A percentile compares a stretch with the other conserved stretches of the same genome.
These are phyloP conservation scores for Macaca nemestrina DNA, from an alignment of 2,113 vertebrate species.

Conservation along the genomic window DNA sequence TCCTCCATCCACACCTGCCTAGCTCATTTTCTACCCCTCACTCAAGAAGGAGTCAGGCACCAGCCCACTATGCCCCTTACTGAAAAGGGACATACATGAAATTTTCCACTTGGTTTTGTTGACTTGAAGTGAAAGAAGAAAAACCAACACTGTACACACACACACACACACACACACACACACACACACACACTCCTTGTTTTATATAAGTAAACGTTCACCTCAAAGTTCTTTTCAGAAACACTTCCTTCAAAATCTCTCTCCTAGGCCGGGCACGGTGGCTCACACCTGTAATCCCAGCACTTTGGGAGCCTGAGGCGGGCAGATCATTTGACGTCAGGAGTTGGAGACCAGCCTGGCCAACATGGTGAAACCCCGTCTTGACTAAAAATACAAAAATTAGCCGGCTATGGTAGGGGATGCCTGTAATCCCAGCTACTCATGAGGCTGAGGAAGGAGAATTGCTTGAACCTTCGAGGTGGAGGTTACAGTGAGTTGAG, in stretches of 20 bases:
- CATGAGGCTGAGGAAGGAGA: no score
- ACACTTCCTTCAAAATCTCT: not conserved
- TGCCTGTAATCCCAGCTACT: no score
- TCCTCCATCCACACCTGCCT: not conserved
- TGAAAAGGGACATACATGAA: not conserved
- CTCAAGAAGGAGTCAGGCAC: not conserved
- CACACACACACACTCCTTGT: not conserved
- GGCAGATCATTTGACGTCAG: no score
- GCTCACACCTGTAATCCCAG: no score
- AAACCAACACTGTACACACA: not conserved
- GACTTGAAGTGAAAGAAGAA: not conserved
- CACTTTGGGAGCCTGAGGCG: no score
- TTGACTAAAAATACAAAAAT: no score
- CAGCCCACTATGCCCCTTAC: not conserved
- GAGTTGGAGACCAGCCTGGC: no score
- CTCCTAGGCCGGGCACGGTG: no score
- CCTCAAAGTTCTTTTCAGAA: not conserved
- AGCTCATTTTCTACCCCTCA: not conserved
- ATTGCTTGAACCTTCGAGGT: no score
- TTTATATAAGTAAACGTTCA: not conserved
- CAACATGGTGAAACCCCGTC: no score
- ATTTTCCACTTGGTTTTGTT: not conserved
- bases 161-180: not conserved
- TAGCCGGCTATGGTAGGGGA: no score
- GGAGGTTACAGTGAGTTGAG: no score